phyloP scores from a whole-genome alignment of 2,888 invertebrate species.

The Alloplasta piceator region DNA sequence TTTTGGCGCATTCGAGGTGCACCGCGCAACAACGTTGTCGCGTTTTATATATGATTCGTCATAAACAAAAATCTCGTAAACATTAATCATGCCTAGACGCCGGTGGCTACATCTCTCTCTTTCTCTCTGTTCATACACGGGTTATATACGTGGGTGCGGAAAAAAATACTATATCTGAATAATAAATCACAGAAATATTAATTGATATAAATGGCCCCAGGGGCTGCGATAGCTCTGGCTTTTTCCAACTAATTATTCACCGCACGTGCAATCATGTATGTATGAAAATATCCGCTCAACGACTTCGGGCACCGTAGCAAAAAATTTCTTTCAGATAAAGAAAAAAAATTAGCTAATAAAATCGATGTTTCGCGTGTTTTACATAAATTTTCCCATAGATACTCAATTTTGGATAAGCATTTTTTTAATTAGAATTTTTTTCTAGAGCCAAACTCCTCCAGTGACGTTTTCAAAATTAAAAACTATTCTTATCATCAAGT shows the following conservation, averaged over 20 bases:
- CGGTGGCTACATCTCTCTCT: conserved; percentile 15
- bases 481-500: too few relatives aligned
- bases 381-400: too few relatives aligned
- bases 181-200: conserved; percentile 47
- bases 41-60: conserved; percentile 43
- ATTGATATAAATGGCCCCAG: conserved; percentile 32
- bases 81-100: conserved; percentile 47
- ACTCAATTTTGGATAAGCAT: too few relatives aligned
- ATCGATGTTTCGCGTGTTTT: too few relatives aligned
- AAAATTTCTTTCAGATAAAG: too few relatives aligned
- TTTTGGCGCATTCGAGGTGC: conserved; percentile 30
- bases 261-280: not conserved
- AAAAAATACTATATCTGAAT: conserved; percentile 9
- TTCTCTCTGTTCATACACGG: not conserved
- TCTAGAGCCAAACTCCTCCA: too few relatives aligned
- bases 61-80: conserved; percentile 56
- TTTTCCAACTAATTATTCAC: conserved; percentile 25
- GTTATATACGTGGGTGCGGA: not conserved
- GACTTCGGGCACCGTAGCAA: too few relatives aligned
- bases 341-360: too few relatives aligned
- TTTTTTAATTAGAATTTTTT: too few relatives aligned
- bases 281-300: not conserved
- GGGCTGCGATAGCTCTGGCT: not conserved
- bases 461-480: too few relatives aligned
- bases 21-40: conserved; percentile 29